Evolutionary conservation across 2,113 vertebrate genomes (phyloP).

Genomic region (Orycteropus afer): DNA sequence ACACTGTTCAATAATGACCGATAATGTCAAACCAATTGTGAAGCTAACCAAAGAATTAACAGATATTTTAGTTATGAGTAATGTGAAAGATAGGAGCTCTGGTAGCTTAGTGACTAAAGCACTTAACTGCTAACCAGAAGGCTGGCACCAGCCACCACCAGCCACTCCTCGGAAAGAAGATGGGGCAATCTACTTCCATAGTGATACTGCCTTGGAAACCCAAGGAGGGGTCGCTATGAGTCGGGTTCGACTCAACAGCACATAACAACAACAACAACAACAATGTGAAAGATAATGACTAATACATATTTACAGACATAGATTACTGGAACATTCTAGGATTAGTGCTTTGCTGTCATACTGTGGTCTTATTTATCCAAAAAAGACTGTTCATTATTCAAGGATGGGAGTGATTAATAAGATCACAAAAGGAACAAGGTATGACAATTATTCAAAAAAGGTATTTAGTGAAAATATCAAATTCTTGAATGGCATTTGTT

Average conservation of each 20-base stretch:
- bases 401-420: slow-evolving; percentile 3
- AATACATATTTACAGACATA: not conserved
- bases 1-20: not conserved
- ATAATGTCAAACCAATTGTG: not conserved
- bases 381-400: not conserved
- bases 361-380: not conserved
- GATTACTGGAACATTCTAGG: not conserved
- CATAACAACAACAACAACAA: no score
- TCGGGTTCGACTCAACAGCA: no score
- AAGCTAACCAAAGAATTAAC: slow-evolving; percentile 27
- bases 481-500: slow-evolving; percentile 21
- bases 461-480: not conserved
- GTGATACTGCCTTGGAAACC: no score
- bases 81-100: slow-evolving; percentile 21
- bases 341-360: not conserved
- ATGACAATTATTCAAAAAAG: slow-evolving; percentile 13
- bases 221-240: no score
- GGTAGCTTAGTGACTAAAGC: no score
- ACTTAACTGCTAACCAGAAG: no score
- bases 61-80: not conserved
- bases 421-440: not conserved
- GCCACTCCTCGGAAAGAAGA: no score
- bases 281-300: slow-evolving; percentile 16
- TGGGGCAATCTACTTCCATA: no score
- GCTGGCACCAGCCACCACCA: no score